phyloP scores from a whole-genome alignment of 2,113 vertebrate species.

The Spheniscus mendiculus region DNA sequence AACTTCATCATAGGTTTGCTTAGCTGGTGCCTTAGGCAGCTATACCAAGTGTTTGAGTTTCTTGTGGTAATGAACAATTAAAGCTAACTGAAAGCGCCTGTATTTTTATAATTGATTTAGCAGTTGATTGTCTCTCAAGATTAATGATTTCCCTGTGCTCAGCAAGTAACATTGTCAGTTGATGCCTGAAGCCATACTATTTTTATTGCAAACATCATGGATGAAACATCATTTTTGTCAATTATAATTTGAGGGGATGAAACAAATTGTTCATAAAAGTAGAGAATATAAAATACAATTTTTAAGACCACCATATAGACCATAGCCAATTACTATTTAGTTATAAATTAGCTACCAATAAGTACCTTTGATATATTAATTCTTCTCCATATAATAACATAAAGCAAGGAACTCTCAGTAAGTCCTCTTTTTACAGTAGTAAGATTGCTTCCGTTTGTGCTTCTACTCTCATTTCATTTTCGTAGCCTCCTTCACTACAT shows the following conservation, averaged over 20 bases:
- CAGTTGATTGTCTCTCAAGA: slow-evolving; percentile 40
- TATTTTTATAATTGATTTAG: slow-evolving; percentile 31
- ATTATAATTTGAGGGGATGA: neutral
- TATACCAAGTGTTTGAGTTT: neutral
- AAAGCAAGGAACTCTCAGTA: neutral
- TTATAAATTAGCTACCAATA: neutral
- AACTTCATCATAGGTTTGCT: neutral
- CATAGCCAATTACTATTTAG: neutral
- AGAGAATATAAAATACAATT: neutral
- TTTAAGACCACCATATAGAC: neutral
- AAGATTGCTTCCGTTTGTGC: neutral
- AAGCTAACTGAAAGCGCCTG: neutral
- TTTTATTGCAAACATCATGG: slow-evolving; percentile 18
- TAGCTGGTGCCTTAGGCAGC: neutral
- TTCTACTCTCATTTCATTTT: slow-evolving; percentile 22
- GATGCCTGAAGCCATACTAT: neutral
- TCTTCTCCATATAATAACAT: neutral
- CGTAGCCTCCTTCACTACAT: neutral
- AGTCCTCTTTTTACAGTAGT: neutral
- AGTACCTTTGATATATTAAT: neutral
- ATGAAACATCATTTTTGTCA: slow-evolving; percentile 1
- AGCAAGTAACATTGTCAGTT: slow-evolving; percentile 5
- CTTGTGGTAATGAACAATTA: neutral
- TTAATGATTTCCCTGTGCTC: neutral
- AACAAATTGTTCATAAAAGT: neutral